Conservation (phyloP, 2,113 vertebrate species). For the Alligator sinensis region DNA sequence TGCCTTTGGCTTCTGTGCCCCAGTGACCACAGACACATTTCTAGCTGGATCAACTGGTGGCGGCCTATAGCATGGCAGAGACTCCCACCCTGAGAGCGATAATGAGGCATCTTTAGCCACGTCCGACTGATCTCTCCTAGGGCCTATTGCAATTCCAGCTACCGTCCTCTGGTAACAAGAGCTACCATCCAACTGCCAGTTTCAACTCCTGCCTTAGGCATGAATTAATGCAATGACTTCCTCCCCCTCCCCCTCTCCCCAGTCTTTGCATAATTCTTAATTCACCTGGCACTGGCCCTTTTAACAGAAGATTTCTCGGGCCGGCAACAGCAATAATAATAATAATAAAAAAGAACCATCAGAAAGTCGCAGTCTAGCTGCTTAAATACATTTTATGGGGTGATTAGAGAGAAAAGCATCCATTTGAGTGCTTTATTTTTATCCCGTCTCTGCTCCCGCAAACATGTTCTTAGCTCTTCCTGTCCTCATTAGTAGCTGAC, state of each 20-base stretch:
- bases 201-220: background rate
- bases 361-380: slow-evolving; percentile 29
- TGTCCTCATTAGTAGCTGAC: background rate
- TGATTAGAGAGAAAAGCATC: slow-evolving; percentile 28
- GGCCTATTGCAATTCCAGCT: background rate
- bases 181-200: background rate
- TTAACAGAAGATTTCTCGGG: slow-evolving; percentile 54
- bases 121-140: background rate
- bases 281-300: slow-evolving; percentile 30
- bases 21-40: too few relatives aligned
- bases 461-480: background rate
- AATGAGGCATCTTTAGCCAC: too few relatives aligned
- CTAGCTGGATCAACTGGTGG: too few relatives aligned
- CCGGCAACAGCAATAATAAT: background rate
- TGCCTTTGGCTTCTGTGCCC: too few relatives aligned
- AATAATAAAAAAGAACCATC: slow-evolving; percentile 17
- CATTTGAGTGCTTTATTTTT: slow-evolving; percentile 31
- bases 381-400: slow-evolving; percentile 49
- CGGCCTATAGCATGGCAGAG: too few relatives aligned
- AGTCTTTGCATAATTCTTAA: slow-evolving; percentile 43
- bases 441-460: background rate
- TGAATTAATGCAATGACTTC: slow-evolving; percentile 7
- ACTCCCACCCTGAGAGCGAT: too few relatives aligned
- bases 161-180: background rate
- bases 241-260: background rate